Percentiles rank a stretch among this genome's conserved stretches.
Evolutionary conservation across 1,140 invertebrate genomes (phyloP).

Genomic region (Caenorhabditis latens): DNA sequence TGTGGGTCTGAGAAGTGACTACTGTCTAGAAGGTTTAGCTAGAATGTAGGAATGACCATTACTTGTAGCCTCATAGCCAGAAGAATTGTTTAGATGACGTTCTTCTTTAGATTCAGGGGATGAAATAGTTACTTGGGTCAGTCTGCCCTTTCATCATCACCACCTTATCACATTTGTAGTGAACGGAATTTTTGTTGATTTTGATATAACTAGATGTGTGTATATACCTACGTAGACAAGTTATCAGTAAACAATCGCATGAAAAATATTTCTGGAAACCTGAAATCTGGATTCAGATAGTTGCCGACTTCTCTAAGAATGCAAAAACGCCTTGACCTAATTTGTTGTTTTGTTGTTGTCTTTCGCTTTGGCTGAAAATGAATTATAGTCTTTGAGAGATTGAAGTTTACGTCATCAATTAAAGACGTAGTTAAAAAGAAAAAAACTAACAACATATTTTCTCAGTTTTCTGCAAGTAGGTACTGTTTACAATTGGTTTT

Average conservation of each 20-base stretch:
- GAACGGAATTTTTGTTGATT: slow-evolving; percentile 27
- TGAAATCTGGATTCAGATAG: not conserved
- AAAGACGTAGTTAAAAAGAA: too few relatives aligned
- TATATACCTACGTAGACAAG: not conserved
- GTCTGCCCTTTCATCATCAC: not conserved
- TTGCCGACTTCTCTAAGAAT: not conserved
- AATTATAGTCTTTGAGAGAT: not conserved
- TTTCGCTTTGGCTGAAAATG: too few relatives aligned
- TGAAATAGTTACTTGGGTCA: not conserved
- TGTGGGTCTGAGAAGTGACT: not conserved
- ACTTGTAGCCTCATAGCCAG: not conserved
- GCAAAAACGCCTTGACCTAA: not conserved
- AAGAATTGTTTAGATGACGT: slow-evolving; percentile 6
- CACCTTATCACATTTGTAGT: not conserved
- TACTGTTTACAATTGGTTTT: too few relatives aligned
- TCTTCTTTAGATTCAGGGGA: not conserved
- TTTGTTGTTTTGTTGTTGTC: not conserved
- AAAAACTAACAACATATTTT: too few relatives aligned
- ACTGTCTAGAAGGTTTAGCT: not conserved
- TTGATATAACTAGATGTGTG: not conserved
- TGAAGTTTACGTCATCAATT: not conserved
- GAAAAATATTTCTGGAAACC: not conserved
- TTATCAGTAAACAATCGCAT: not conserved
- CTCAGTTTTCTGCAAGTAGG: too few relatives aligned
- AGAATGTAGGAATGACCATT: slow-evolving; percentile 28